These are phyloP conservation scores for Cladopsammia gracilis DNA, from an alignment of 64 coral and sea anemone genomes.

Conservation along the genomic window DNA sequence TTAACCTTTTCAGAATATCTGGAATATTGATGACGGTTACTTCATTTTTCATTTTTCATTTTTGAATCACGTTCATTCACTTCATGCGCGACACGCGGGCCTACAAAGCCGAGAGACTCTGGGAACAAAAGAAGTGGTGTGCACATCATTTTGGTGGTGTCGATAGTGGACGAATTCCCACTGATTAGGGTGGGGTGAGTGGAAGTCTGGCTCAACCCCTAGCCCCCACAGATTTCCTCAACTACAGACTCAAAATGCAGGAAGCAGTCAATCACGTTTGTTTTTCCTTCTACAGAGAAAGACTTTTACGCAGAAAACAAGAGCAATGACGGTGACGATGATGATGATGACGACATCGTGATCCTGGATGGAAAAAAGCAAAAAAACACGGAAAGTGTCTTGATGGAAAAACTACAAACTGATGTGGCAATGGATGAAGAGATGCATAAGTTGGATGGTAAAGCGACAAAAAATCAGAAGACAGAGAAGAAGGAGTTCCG, in stretches of 20 bases:
- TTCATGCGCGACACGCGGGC: too few relatives aligned
- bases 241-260: not conserved
- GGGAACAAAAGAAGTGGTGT: too few relatives aligned
- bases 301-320: not conserved
- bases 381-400: not conserved
- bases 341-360: not conserved
- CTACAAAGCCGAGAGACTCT: too few relatives aligned
- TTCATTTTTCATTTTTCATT: too few relatives aligned
- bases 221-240: not conserved
- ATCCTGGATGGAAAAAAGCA: not conserved
- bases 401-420: constrained; percentile 46
- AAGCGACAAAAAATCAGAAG: constrained; percentile 31
- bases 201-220: not conserved
- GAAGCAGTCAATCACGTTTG: not conserved
- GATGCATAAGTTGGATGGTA: not conserved
- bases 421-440: constrained; percentile 44
- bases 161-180: too few relatives aligned
- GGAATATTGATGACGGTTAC: too few relatives aligned
- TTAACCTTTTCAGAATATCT: too few relatives aligned
- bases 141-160: too few relatives aligned
- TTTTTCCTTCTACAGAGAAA: not conserved
- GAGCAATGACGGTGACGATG: not conserved
- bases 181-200: not conserved
- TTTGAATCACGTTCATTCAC: too few relatives aligned
- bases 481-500: constrained; percentile 41